Base-by-base conservation (phyloP, 1,140 invertebrate species). In the Melitaea cinxia region DNA sequence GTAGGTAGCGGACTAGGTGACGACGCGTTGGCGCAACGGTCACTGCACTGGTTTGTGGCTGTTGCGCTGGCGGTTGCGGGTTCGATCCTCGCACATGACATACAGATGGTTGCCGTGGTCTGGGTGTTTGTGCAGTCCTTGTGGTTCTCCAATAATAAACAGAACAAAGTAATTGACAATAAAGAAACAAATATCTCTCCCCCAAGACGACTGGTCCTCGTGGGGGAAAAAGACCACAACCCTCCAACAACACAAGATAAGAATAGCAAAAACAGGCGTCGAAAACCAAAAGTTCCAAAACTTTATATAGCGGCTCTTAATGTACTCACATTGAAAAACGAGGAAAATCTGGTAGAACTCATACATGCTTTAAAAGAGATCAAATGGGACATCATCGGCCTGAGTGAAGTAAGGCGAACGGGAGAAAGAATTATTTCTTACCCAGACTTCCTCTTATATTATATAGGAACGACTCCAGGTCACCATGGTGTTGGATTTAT, bases 151-250 rank as follows among this genome's bases (percentile, higher is more conserved):
- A 72, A 19, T 37, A 39, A 73, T 52, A 37, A 66, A n/a, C n/a
- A n/a, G n/a, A 70, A 67, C 35, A 1, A 33, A 39, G 35, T 50
- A 58, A 45, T 14, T n/a, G 7, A 28, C 7, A 28, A 64, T 35
- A 73, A 72, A 35, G 50, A 39, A 53, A 15, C 53, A 65, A 68
- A n/a, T n/a, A n/a, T n/a, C n/a, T 4, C 61, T 73, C 52, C 70
- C 68, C 75, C 67, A 72, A 75, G 26, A 60, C 72, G 70, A 68
- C 70, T 72, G 70, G 73, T 75, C 68, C 66, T 69, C 73, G 67
- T 67, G 69, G 73, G 68, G 73, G 67, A 74, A 47, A 42, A 30
- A 50, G 71, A 78, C 70, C 72, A 74, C 35, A 67, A 77, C 75
- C 70, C 70, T 71, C 67, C 63, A 76, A 72, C 54, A 68, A 28